phyloP scores from a whole-genome alignment of 2,113 vertebrate genomes.

The Callionymus lyra region DNA sequence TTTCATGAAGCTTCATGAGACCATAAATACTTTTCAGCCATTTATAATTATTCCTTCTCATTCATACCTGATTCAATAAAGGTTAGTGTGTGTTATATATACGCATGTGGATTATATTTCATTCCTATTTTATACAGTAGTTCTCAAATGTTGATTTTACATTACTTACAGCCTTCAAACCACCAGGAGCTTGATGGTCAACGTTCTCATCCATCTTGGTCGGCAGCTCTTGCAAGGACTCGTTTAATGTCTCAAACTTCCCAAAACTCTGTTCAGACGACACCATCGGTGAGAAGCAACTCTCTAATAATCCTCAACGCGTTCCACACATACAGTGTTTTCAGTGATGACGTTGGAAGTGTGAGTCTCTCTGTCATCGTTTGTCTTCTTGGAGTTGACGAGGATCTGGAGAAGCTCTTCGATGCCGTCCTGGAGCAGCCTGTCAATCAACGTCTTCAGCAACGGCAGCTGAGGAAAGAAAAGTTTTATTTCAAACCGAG shows the following conservation, averaged over 20 bases:
- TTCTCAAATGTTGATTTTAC: too few species aligned
- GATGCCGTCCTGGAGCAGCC: slow-evolving; percentile 68
- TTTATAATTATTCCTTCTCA: too few species aligned
- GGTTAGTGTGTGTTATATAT: too few species aligned
- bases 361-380: slow-evolving; percentile 47
- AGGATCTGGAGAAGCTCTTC: slow-evolving; percentile 62
- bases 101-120: too few species aligned
- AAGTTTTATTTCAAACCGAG: slow-evolving; percentile 14
- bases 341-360: slow-evolving; percentile 45
- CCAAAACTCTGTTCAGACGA: slow-evolving; percentile 35
- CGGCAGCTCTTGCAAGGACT: slow-evolving; percentile 9
- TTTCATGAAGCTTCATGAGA: too few species aligned
- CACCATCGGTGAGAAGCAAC: background rate
- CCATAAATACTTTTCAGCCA: too few species aligned
- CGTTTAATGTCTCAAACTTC: slow-evolving; percentile 31
- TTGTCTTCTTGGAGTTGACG: slow-evolving; percentile 29
- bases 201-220: slow-evolving; percentile 15
- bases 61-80: too few species aligned
- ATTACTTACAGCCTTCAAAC: slow-evolving; percentile 29
- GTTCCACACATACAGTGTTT: slow-evolving; percentile 41
- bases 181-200: slow-evolving; percentile 13
- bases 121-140: too few species aligned
- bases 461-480: slow-evolving; percentile 69
- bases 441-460: slow-evolving; percentile 74
- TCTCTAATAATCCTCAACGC: background rate